A percentile compares a stretch with the other conserved stretches of the same genome.
phyloP scores from a whole-genome alignment of 2,797 vertebrate genomes.

The Kryptolebias ocellatus region DNA sequence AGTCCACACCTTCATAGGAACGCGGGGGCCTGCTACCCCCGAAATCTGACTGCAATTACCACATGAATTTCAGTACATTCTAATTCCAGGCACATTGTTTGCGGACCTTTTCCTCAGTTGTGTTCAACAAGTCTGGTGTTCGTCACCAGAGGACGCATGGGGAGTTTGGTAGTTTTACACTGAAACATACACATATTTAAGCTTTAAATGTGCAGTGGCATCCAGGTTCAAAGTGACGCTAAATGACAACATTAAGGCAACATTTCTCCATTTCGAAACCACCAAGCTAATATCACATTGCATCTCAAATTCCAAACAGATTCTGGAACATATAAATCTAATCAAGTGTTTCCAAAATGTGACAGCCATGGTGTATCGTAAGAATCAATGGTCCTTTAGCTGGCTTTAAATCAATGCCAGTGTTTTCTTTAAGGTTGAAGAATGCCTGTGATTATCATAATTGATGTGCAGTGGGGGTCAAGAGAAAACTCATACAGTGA shows the following conservation, averaged over 20 bases:
- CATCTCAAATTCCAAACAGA: conserved; percentile 46
- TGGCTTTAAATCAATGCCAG: conserved; percentile 54
- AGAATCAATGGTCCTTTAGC: conserved; percentile 32
- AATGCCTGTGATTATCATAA: conserved; percentile 62
- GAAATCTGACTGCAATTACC: conserved; percentile 79
- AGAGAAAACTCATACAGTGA: conserved; percentile 35
- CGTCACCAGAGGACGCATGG: conserved; percentile 44
- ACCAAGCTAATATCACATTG: conserved; percentile 28
- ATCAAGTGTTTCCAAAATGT: conserved; percentile 59
- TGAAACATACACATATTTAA: conserved; percentile 28
- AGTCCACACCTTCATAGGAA: conserved; percentile 73
- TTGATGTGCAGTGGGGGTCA: conserved; percentile 37
- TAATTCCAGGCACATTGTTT: conserved; percentile 62
- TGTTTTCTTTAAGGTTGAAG: conserved; percentile 31
- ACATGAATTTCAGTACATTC: conserved; percentile 63
- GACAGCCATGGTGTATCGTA: conserved; percentile 34
- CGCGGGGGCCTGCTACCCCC: conserved; percentile 54
- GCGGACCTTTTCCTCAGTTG: conserved; percentile 39
- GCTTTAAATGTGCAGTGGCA: conserved; percentile 30
- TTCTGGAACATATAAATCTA: conserved; percentile 55
- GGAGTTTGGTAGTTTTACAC: conserved; percentile 27
- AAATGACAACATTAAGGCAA: conserved; percentile 33
- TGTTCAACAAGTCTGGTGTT: conserved; percentile 56
- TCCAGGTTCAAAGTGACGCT: conserved; percentile 13
- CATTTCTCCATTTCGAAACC: conserved; percentile 17